phyloP scores from a whole-genome alignment of 2,888 invertebrate species.

The Pilophorus perplexus region DNA sequence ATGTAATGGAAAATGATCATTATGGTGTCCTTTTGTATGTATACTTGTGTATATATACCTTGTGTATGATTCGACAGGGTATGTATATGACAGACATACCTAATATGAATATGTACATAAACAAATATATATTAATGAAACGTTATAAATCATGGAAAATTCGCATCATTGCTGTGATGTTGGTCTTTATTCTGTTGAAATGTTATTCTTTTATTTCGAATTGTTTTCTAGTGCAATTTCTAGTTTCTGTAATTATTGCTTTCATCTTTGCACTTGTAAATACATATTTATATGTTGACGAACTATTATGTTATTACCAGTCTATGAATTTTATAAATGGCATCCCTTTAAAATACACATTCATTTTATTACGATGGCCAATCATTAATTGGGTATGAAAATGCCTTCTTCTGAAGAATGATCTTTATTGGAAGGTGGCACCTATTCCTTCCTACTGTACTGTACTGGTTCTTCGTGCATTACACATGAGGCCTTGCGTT shows the following conservation, averaged over 20 bases:
- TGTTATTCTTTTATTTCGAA: conserved; percentile 34
- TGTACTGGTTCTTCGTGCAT: too few relatives aligned
- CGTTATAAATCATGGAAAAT: conserved; percentile 6
- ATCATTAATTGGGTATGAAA: too few relatives aligned
- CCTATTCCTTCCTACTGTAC: too few relatives aligned
- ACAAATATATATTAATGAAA: conserved; percentile 7
- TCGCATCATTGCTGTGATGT: conserved; percentile 36
- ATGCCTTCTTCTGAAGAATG: too few relatives aligned
- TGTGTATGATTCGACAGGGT: neutral
- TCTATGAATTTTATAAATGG: conserved; percentile 27
- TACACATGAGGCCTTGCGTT: too few relatives aligned
- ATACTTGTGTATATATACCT: neutral
- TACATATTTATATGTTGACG: conserved; percentile 37
- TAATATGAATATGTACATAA: conserved; percentile 16
- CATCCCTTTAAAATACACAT: neutral
- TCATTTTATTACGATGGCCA: neutral
- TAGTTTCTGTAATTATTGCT: conserved; percentile 33
- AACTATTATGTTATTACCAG: conserved; percentile 25
- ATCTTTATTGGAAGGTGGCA: too few relatives aligned
- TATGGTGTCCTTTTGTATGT: conserved; percentile 13
- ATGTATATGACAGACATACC: neutral
- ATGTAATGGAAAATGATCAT: too few relatives aligned
- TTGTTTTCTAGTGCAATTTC: conserved; percentile 36
- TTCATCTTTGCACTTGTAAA: conserved; percentile 27
- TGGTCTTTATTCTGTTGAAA: conserved; percentile 26